A percentile compares a stretch with the other conserved stretches of the same genome.
phyloP scores from a whole-genome alignment of 1,140 invertebrate species.

The Camponotus pennsylvanicus region DNA sequence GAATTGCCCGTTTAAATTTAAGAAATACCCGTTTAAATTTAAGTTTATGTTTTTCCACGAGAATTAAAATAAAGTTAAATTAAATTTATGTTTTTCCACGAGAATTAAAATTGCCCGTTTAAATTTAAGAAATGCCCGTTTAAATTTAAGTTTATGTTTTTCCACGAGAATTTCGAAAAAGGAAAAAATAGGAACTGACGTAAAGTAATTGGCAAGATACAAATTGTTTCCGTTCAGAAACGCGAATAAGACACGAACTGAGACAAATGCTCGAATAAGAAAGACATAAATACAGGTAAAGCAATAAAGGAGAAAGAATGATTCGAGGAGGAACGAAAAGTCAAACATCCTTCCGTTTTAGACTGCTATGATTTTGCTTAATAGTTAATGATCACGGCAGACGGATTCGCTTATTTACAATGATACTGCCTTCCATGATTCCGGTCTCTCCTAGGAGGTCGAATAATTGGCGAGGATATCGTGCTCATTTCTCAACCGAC shows the following conservation, averaged over 20 bases:
- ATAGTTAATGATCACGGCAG: conserved; percentile 55
- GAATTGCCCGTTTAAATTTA: no score
- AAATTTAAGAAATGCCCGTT: no score
- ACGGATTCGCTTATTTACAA: conserved; percentile 64
- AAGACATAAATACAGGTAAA: not conserved
- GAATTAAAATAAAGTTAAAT: no score
- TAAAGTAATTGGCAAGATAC: not conserved
- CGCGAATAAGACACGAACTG: not conserved
- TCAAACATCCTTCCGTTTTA: conserved; percentile 29
- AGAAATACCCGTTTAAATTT: no score
- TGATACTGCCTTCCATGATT: conserved; percentile 56
- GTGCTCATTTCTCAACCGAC: conserved; percentile 53
- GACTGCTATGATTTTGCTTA: conserved; percentile 39
- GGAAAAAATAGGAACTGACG: not conserved
- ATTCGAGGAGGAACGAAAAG: not conserved
- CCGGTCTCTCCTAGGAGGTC: conserved; percentile 51
- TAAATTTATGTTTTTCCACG: no score
- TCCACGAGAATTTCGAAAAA: conserved; percentile 22
- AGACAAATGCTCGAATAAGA: not conserved
- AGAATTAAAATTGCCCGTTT: no score
- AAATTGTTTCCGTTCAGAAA: not conserved
- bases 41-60: no score
- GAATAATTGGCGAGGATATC: conserved; percentile 66
- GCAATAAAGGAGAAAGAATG: not conserved
- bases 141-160: no score